Conservation (phyloP, 1,140 invertebrate species). For the Nautilus pompilius region DNA sequence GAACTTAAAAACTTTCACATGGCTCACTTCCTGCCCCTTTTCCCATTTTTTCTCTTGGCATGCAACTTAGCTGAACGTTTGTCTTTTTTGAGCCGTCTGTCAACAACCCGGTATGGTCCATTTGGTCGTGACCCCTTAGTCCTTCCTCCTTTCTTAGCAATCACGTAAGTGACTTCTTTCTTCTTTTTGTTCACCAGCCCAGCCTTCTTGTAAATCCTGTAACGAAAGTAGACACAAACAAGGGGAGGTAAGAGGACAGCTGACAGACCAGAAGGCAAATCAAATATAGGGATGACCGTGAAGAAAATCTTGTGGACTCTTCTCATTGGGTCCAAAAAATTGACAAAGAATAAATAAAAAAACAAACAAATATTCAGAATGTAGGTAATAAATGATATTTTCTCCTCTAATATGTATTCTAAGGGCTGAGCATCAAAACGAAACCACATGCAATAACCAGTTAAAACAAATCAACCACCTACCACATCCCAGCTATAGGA, state of each 20-base stretch:
- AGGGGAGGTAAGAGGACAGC: not conserved
- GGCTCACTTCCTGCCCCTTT: not conserved
- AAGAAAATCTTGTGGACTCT: no score
- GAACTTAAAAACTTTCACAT: no score
- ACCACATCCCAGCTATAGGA: no score
- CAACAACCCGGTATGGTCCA: conserved; percentile 91
- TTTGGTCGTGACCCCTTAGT: conserved; percentile 80
- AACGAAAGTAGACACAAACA: conserved; percentile 23
- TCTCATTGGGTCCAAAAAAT: no score
- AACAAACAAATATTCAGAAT: no score
- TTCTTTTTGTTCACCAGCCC: conserved; percentile 70
- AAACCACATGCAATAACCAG: no score
- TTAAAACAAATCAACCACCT: no score
- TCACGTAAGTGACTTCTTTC: conserved; percentile 89
- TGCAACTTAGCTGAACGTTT: conserved; percentile 68
- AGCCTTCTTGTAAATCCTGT: conserved; percentile 89
- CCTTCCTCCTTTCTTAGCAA: conserved; percentile 78
- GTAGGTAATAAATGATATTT: no score
- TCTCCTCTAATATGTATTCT: no score
- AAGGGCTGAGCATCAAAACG: no score
- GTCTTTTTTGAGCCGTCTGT: conserved; percentile 95
- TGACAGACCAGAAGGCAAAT: not conserved
- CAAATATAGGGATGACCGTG: no score
- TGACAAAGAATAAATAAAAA: no score
- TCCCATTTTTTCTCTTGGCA: conserved; percentile 50